Percentiles rank a stretch among this genome's conserved stretches.
Evolutionary conservation across 2,797 vertebrate genomes (phyloP).

Genomic region (Syndactyla subalaris): DNA sequence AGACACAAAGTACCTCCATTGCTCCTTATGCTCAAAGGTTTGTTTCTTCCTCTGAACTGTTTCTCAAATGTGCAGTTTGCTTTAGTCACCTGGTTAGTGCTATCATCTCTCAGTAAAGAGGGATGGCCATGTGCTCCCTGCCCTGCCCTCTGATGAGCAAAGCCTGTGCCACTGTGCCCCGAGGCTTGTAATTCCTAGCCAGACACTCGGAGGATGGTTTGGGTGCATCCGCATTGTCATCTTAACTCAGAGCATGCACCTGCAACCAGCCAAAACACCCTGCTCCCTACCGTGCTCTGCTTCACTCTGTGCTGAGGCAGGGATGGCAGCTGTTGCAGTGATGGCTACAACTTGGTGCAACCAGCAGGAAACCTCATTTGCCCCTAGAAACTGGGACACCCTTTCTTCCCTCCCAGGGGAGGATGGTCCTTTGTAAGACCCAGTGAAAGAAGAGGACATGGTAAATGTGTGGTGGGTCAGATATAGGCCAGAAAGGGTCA

Average conservation of each 20-base stretch:
- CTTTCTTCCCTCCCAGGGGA: background rate
- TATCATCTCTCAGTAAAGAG: background rate
- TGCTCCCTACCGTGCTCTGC: background rate
- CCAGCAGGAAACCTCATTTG: background rate
- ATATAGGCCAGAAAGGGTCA: background rate
- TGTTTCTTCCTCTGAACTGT: background rate
- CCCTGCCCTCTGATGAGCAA: background rate
- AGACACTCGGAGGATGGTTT: background rate
- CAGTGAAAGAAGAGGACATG: background rate
- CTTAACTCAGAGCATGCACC: background rate
- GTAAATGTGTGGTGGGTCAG: background rate
- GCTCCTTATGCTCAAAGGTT: background rate
- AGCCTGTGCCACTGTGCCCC: background rate
- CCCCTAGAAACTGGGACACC: fast-evolving
- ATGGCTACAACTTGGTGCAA: background rate
- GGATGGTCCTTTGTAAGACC: fast-evolving
- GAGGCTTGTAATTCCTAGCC: background rate
- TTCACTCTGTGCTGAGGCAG: background rate
- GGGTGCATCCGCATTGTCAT: background rate
- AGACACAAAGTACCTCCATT: background rate
- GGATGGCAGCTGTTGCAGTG: background rate
- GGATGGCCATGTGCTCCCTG: fast-evolving
- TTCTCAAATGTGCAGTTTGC: background rate
- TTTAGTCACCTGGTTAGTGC: background rate
- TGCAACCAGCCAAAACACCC: background rate